phyloP scores from a whole-genome alignment of 2,888 invertebrate species.

The Calephelis perditalis region DNA sequence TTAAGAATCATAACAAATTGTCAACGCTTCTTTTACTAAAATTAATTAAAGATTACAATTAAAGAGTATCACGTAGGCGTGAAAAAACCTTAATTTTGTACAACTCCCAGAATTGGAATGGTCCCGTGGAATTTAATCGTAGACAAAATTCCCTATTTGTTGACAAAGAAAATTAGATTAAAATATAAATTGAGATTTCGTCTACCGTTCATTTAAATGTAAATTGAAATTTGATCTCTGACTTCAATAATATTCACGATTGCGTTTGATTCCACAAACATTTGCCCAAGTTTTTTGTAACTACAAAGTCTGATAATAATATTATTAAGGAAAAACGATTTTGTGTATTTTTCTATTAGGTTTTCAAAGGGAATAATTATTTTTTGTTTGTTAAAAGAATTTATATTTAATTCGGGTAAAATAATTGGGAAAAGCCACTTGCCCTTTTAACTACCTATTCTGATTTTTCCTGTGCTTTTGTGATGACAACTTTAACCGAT shows the following conservation, averaged over 20 bases:
- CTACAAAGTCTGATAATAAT: not conserved
- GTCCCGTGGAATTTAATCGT: conserved; percentile 28
- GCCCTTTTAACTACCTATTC: too few species aligned
- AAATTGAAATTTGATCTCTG: conserved; percentile 13
- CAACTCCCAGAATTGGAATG: conserved; percentile 27
- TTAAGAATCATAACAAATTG: not conserved
- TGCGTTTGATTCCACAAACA: conserved; percentile 2
- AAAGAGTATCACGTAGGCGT: conserved; percentile 9
- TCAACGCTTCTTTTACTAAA: conserved; percentile 3
- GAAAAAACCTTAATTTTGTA: conserved; percentile 25
- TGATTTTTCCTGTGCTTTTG: too few species aligned
- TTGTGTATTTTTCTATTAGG: too few species aligned
- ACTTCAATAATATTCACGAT: conserved; percentile 4
- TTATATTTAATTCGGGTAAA: too few species aligned
- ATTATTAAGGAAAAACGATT: too few species aligned
- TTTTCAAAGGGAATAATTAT: too few species aligned
- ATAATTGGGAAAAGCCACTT: too few species aligned
- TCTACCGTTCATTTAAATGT: conserved; percentile 13
- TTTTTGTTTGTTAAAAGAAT: too few species aligned
- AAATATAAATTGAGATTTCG: conserved; percentile 18
- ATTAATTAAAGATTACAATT: conserved; percentile 14
- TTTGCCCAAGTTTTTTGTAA: not conserved
- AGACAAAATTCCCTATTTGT: conserved; percentile 26
- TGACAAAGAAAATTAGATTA: conserved; percentile 27
- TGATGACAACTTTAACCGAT: too few species aligned